Evolutionary conservation across 2,888 invertebrate species (phyloP).

Genomic region (Lycophotia porphyrea): DNA sequence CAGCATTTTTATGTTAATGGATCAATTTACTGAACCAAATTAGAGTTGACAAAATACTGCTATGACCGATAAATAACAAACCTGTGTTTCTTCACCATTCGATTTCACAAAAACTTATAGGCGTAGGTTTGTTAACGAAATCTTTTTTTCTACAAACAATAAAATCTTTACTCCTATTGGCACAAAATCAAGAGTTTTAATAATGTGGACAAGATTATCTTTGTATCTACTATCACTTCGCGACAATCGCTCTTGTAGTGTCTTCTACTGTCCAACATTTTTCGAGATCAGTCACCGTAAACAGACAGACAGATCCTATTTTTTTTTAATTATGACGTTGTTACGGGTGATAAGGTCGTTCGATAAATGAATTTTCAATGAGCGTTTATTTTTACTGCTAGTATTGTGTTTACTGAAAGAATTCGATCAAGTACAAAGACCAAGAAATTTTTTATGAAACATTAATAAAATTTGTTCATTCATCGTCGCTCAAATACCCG

Average conservation of each 20-base stretch:
- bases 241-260: conserved; percentile 36
- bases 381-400: background rate
- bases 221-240: conserved; percentile 27
- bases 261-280: conserved; percentile 31
- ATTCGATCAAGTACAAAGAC: conserved; percentile 36
- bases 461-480: background rate
- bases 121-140: background rate
- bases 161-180: conserved; percentile 38
- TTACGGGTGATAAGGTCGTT: background rate
- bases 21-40: conserved; percentile 39
- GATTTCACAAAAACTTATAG: background rate
- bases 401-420: background rate
- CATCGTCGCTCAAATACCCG: background rate
- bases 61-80: conserved; percentile 30
- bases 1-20: conserved; percentile 47
- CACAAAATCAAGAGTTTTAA: conserved; percentile 38
- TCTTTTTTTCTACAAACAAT: conserved; percentile 16
- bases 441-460: background rate
- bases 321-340: conserved; percentile 5
- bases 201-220: conserved; percentile 32
- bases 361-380: background rate
- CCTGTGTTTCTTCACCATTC: conserved; percentile 6
- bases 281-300: conserved; percentile 16
- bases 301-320: background rate
- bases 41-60: conserved; percentile 25